Evolutionary conservation across 2,888 invertebrate species (phyloP).

Genomic region (Drosophila putrida): DNA sequence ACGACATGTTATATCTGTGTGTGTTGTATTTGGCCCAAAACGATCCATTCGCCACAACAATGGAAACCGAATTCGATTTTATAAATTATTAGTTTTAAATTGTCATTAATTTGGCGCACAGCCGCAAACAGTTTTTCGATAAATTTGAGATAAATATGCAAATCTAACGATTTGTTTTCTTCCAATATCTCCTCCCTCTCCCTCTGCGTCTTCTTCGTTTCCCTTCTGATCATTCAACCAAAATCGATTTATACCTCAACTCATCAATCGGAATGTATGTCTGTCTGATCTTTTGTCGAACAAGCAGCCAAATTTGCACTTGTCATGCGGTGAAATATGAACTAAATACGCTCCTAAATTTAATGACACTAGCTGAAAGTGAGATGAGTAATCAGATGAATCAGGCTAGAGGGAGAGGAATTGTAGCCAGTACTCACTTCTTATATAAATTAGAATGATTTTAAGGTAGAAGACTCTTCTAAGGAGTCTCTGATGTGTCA

Average conservation of each 20-base stretch:
- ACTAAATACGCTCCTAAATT: conserved; percentile 18
- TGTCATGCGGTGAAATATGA: conserved; percentile 70
- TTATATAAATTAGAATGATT: too few species aligned
- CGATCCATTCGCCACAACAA: conserved; percentile 19
- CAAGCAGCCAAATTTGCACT: conserved; percentile 78
- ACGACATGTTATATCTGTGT: conserved; percentile 2
- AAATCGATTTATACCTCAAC: background rate
- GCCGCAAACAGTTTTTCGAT: conserved; percentile 45
- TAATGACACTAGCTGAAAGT: conserved; percentile 27
- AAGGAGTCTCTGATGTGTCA: too few species aligned
- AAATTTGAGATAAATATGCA: conserved; percentile 68
- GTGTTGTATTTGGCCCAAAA: conserved; percentile 12
- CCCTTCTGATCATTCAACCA: too few species aligned
- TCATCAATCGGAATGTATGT: conserved; percentile 54
- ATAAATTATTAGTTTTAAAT: conserved; percentile 80
- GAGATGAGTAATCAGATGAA: conserved; percentile 10
- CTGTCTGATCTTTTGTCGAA: conserved; percentile 75
- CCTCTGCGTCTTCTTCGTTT: background rate
- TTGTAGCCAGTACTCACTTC: too few species aligned
- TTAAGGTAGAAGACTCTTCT: too few species aligned
- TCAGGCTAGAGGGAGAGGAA: too few species aligned
- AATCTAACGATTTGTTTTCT: conserved; percentile 70
- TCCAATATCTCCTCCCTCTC: background rate
- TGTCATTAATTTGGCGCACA: conserved; percentile 74
- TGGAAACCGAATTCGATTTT: conserved; percentile 65